Evolutionary conservation across 2,797 vertebrate species (phyloP), one percentile per base, ranked within the genome.

Genomic region (Molossus molossus): DNA sequence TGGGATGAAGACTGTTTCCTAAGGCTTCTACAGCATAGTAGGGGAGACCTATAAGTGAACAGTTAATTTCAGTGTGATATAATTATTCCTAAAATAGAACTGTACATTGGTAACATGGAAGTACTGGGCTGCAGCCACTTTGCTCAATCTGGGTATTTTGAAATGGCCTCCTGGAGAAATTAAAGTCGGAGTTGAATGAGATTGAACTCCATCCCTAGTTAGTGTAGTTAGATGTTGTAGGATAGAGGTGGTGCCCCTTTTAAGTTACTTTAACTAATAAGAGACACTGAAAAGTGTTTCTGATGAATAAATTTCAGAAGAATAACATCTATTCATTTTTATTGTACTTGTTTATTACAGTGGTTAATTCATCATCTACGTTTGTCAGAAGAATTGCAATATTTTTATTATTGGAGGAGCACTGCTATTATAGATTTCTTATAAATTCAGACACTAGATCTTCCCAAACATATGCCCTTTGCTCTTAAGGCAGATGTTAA

Each of bases 401-500:
- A 37, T 87, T 89, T 80, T 67, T 83, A 5, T 48, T 77, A 17
- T 27, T 65, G 67, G 58, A 87, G n/a, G 37, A 67, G 1, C 5
- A 25, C 0, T 27, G 29, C 48, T 83, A 2, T 75, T 21, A 21
- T 1, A n/a, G 37, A 5, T 23, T 21, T 23, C 29, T 55, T 60
- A 48, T 67, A 91, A 91, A 29, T 55, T 11, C 57, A 33, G 21
- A 0, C 21, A 18, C 18, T 23, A 17, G 45, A 9, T 84, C 73
- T 79, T 93, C 53, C 21, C 40, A 20, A 53, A 65, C 69, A 45
- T 6, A 27, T 53, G 21, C 67, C 25, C 79, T 87, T 95, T 93
- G 70, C n/a, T 80, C 29, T 91, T 77, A 80, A 65, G 76, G 23
- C 23, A 94, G 67, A 72, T 50, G 13, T 33, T 50, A 45, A 94